phyloP scores from a whole-genome alignment of 2,797 vertebrate species.

The Anguilla megastoma region DNA sequence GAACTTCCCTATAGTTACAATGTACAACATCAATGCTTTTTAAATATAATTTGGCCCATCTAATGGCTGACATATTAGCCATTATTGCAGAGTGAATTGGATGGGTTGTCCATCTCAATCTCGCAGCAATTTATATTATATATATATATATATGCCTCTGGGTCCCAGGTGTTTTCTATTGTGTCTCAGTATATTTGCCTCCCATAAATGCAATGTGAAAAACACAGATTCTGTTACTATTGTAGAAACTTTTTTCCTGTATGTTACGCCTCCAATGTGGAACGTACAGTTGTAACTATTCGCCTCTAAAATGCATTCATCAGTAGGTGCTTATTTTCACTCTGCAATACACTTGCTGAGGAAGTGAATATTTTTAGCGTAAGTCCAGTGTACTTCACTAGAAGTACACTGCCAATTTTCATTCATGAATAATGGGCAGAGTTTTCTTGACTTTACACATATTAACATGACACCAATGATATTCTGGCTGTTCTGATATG shows the following conservation, averaged over 20 bases:
- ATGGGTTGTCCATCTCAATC: neutral
- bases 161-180: neutral
- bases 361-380: neutral
- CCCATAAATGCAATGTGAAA: neutral
- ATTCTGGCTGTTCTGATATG: neutral
- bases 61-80: neutral
- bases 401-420: neutral
- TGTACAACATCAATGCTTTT: neutral
- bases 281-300: neutral
- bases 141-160: neutral
- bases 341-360: neutral
- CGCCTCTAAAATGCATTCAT: neutral
- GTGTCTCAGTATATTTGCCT: neutral
- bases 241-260: neutral
- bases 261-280: neutral
- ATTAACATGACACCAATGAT: neutral
- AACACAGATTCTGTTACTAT: neutral
- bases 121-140: neutral
- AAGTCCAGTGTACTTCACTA: neutral
- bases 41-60: neutral
- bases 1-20: neutral
- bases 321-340: neutral
- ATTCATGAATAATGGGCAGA: neutral
- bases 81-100: conserved; percentile 12
- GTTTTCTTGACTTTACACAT: neutral